Conservation (phyloP, 2,888 invertebrate genomes). For the Tanytarsus gracilentus region DNA sequence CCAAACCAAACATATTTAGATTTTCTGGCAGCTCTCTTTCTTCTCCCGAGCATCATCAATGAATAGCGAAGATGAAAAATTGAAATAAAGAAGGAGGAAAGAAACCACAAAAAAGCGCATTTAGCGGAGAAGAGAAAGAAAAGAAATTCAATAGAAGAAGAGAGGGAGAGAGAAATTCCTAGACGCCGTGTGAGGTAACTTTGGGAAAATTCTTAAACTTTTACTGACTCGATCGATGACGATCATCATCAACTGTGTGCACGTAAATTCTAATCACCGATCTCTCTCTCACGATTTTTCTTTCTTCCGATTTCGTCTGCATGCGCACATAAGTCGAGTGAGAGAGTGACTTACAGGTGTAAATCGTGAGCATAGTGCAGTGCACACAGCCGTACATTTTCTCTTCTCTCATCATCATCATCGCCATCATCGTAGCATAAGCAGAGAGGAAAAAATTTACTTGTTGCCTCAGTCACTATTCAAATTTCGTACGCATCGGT, state of each 20-base stretch:
- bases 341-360: constrained; percentile 25
- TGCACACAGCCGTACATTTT: background rate
- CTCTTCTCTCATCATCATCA: background rate
- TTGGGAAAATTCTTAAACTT: no score
- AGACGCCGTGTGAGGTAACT: no score
- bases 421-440: background rate
- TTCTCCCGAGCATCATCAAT: no score
- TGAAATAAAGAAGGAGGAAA: no score
- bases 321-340: background rate
- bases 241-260: constrained; percentile 7
- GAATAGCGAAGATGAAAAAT: no score
- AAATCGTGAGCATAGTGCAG: background rate
- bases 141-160: no score
- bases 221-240: constrained; percentile 8
- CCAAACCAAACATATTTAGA: no score
- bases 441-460: background rate
- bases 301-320: no score
- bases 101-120: no score
- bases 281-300: constrained; percentile 6
- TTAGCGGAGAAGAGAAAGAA: no score
- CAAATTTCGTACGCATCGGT: constrained; percentile 11
- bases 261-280: constrained; percentile 16
- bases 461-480: constrained; percentile 6
- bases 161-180: no score
- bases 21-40: no score